These are phyloP conservation scores for Ecdyonurus torrentis DNA, from an alignment of 2,888 invertebrate genomes.

Conservation along the genomic window DNA sequence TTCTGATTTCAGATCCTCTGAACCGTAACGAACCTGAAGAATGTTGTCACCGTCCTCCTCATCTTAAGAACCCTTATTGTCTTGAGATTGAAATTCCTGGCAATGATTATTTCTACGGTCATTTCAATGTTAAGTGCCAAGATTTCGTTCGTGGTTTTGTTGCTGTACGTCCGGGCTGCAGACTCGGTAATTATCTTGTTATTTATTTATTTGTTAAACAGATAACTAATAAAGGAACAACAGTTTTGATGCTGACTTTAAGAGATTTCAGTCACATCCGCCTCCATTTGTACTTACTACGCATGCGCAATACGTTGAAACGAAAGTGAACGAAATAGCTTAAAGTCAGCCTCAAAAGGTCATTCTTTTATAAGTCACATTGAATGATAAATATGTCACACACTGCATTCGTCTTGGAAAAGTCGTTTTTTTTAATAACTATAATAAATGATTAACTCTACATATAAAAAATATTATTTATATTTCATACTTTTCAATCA, in stretches of 20 bases:
- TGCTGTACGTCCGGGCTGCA: constrained; percentile 70
- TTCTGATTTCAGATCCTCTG: constrained; percentile 43
- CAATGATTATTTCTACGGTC: constrained; percentile 78
- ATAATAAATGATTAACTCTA: too few relatives aligned
- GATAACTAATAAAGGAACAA: too few relatives aligned
- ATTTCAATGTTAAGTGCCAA: constrained; percentile 70
- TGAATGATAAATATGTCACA: background rate
- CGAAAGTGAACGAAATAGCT: too few relatives aligned
- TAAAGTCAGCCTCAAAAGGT: too few relatives aligned
- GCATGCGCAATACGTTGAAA: too few relatives aligned
- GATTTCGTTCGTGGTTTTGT: constrained; percentile 83
- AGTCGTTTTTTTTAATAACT: too few relatives aligned
- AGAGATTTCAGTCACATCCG: too few relatives aligned
- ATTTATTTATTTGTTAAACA: background rate
- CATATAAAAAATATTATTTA: too few relatives aligned
- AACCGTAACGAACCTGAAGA: constrained; percentile 83
- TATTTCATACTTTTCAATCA: too few relatives aligned
- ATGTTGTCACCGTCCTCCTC: constrained; percentile 67
- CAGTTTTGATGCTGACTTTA: too few relatives aligned
- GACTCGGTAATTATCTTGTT: constrained; percentile 50
- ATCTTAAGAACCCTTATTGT: constrained; percentile 78
- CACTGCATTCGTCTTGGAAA: constrained; percentile 5
- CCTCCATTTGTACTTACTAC: too few relatives aligned
- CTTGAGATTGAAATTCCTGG: constrained; percentile 76
- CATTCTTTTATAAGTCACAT: background rate